Percentiles rank a stretch among this genome's conserved stretches.
Evolutionary conservation across 2,797 vertebrate genomes (phyloP).

Genomic region (Lateolabrax maculatus): DNA sequence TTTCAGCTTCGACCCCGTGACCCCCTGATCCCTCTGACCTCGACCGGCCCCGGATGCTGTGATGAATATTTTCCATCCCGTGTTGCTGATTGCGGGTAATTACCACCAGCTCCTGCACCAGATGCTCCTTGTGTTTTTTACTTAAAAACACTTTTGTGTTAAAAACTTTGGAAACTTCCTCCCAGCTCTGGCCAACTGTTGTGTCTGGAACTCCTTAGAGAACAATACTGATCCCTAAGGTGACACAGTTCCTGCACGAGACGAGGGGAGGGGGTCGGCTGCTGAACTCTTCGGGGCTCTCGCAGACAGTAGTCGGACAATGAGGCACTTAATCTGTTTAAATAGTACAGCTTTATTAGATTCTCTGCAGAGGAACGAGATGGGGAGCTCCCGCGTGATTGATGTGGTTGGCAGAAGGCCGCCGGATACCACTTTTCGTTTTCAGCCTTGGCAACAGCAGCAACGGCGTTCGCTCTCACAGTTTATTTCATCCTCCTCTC

Average conservation of each 20-base stretch:
- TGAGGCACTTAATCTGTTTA: conserved; percentile 65
- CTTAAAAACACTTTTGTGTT: background rate
- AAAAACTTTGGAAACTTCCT: background rate
- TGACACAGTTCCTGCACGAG: conserved; percentile 33
- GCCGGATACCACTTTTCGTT: conserved; percentile 6
- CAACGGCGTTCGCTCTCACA: background rate
- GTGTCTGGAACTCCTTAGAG: conserved; percentile 22
- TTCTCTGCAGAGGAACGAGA: conserved; percentile 38
- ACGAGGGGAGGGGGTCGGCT: background rate
- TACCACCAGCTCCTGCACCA: background rate
- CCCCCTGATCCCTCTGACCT: background rate
- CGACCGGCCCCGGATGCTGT: background rate
- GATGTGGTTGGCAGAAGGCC: conserved; percentile 8
- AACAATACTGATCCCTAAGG: conserved; percentile 30
- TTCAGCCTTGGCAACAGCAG: conserved; percentile 11
- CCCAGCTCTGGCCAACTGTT: conserved; percentile 11
- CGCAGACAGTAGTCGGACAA: conserved; percentile 50
- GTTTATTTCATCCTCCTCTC: background rate
- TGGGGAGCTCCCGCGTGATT: conserved; percentile 22
- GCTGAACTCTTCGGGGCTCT: conserved; percentile 35
- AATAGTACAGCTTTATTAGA: conserved; percentile 67
- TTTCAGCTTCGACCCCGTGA: conserved; percentile 26
- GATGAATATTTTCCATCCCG: conserved; percentile 22
- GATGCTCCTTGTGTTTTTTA: conserved; percentile 17
- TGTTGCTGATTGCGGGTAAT: conserved; percentile 3